Evolutionary conservation across 1,140 invertebrate genomes (phyloP).

Genomic region (Brachionus calyciflorus): DNA sequence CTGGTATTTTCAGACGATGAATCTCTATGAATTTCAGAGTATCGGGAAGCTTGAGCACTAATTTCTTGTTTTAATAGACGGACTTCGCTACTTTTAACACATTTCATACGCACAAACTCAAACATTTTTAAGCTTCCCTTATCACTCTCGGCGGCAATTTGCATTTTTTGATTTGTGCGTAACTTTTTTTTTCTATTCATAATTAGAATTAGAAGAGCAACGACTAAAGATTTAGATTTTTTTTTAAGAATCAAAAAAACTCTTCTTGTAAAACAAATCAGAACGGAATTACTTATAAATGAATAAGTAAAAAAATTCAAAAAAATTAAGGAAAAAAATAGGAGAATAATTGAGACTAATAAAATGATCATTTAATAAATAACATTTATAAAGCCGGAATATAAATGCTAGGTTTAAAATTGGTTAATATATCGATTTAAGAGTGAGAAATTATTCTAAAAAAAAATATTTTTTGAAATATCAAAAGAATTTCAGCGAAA

Average conservation of each 20-base stretch:
- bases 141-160: neutral
- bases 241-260: neutral
- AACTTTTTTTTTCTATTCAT: constrained; percentile 36
- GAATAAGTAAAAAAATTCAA: neutral
- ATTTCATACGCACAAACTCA: constrained; percentile 17
- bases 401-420: too few relatives aligned
- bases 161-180: neutral
- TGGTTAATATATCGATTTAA: too few relatives aligned
- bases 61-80: neutral
- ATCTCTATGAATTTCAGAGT: neutral
- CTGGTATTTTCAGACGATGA: neutral
- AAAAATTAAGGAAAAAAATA: neutral
- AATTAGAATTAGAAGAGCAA: constrained; percentile 24
- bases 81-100: constrained; percentile 13
- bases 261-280: constrained; percentile 20
- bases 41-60: neutral
- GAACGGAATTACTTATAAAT: too few relatives aligned
- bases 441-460: too few relatives aligned
- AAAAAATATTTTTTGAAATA: too few relatives aligned
- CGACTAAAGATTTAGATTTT: neutral
- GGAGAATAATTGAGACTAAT: neutral
- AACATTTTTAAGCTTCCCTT: constrained; percentile 15
- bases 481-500: too few relatives aligned
- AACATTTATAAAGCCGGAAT: too few relatives aligned
- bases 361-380: too few relatives aligned